Evolutionary conservation across 2,888 invertebrate genomes (phyloP).

Genomic region (Podabrus alpinus): DNA sequence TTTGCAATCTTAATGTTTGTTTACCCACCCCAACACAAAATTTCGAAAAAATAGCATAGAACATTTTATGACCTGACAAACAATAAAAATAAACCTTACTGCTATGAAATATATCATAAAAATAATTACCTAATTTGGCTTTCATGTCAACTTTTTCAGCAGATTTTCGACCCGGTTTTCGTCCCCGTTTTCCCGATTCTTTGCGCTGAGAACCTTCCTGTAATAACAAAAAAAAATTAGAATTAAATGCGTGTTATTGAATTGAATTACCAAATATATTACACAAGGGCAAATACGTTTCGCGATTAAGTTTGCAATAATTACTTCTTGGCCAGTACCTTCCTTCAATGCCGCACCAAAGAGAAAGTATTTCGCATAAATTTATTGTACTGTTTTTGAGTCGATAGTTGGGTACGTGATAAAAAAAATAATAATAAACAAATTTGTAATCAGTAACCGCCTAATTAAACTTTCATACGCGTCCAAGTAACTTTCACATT

Average conservation of each 20-base stretch:
- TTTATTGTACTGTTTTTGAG: neutral
- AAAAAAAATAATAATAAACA: neutral
- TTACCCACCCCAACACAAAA: neutral
- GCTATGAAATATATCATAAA: too few relatives aligned
- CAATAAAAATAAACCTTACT: too few relatives aligned
- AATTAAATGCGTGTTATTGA: neutral
- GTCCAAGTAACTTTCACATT: neutral
- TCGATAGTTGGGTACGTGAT: neutral
- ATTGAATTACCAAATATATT: neutral
- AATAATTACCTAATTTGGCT: constrained; percentile 82
- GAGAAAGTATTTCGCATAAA: neutral
- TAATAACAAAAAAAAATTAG: constrained; percentile 38
- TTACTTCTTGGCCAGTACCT: neutral
- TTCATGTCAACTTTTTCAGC: constrained; percentile 90
- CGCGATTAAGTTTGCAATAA: neutral
- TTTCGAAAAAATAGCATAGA: too few relatives aligned
- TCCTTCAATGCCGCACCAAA: neutral
- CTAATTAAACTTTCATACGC: neutral
- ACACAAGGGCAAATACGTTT: neutral
- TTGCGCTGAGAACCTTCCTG: constrained; percentile 70
- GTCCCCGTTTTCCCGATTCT: constrained; percentile 85
- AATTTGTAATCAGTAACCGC: neutral
- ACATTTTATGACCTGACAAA: too few relatives aligned
- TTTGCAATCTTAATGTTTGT: too few relatives aligned
- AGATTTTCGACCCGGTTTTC: constrained; percentile 85